Percentiles rank a stretch among this genome's conserved stretches.
Evolutionary conservation across 2,888 invertebrate species (phyloP).

Genomic region (Platerodrilus igneus): DNA sequence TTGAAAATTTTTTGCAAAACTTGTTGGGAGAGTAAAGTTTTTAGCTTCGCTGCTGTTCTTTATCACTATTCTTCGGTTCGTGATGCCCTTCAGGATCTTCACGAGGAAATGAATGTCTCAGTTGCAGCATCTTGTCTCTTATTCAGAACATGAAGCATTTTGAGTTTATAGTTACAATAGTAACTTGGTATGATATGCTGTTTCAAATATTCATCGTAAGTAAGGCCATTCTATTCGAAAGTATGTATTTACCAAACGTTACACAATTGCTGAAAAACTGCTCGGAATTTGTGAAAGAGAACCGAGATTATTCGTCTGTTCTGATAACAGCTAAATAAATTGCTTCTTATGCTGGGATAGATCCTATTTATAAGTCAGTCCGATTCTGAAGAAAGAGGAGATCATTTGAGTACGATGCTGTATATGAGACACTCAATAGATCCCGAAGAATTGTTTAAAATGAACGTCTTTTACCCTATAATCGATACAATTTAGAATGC

Average conservation of each 20-base stretch:
- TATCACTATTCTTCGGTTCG: conserved; percentile 6
- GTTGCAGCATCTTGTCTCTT: conserved; percentile 7
- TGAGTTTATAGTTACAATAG: conserved; percentile 4
- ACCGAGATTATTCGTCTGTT: background rate
- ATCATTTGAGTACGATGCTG: conserved; percentile 4
- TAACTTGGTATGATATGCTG: conserved; percentile 9
- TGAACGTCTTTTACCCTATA: conserved; percentile 9
- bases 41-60: no score
- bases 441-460: conserved; percentile 3
- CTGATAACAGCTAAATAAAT: conserved; percentile 1
- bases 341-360: conserved; percentile 1
- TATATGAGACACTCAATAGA: conserved; percentile 1
- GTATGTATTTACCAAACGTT: conserved; percentile 6
- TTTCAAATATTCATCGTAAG: conserved; percentile 8
- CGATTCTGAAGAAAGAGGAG: background rate
- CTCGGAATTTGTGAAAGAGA: conserved; percentile 7
- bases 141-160: conserved; percentile 6
- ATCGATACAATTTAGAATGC: conserved; percentile 12
- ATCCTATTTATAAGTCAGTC: conserved; percentile 3
- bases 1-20: background rate
- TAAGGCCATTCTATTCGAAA: conserved; percentile 7
- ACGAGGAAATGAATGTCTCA: conserved; percentile 3
- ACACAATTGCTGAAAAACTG: conserved; percentile 6
- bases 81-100: conserved; percentile 4
- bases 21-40: background rate